Percentiles rank a stretch among this genome's conserved stretches.
These are phyloP conservation scores for Agrochola circellaris DNA, from an alignment of 2,888 invertebrate species.

Conservation along the genomic window DNA sequence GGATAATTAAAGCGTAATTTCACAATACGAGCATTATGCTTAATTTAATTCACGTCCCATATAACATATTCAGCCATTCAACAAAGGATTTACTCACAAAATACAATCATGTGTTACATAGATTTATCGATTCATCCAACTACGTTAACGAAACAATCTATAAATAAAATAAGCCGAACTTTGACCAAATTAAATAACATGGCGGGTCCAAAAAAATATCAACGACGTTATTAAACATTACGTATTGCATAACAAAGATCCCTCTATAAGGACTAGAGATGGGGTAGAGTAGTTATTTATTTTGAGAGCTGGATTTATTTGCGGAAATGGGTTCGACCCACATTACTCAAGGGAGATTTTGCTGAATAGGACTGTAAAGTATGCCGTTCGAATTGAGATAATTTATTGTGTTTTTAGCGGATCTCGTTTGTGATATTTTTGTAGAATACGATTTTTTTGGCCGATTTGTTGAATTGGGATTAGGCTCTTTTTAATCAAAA, in stretches of 20 bases:
- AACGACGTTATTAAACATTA: slow-evolving; percentile 61
- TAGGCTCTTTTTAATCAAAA: slow-evolving; percentile 29
- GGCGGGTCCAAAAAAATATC: slow-evolving; percentile 56
- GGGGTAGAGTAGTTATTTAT: slow-evolving; percentile 84
- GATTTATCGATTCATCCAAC: slow-evolving; percentile 43
- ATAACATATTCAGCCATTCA: slow-evolving; percentile 32
- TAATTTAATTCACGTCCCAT: slow-evolving; percentile 35
- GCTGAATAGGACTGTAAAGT: slow-evolving; percentile 86
- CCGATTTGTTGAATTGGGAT: slow-evolving; percentile 29
- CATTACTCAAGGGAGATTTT: slow-evolving; percentile 88
- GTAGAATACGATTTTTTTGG: slow-evolving; percentile 25
- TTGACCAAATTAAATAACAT: slow-evolving; percentile 65
- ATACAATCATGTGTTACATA: slow-evolving; percentile 29
- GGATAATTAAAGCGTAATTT: slow-evolving; percentile 44
- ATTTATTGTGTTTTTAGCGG: slow-evolving; percentile 81
- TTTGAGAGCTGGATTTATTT: slow-evolving; percentile 87
- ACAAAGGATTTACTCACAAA: slow-evolving; percentile 43
- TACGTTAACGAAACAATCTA: slow-evolving; percentile 52
- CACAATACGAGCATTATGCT: slow-evolving; percentile 32
- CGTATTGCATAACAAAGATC: slow-evolving; percentile 77
- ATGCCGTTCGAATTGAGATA: slow-evolving; percentile 82
- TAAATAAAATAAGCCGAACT: slow-evolving; percentile 60
- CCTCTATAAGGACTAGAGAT: slow-evolving; percentile 61
- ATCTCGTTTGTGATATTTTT: slow-evolving; percentile 52
- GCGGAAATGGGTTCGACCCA: slow-evolving; percentile 87